These are phyloP conservation scores for Arrhopalites spinosus DNA, from an alignment of 2,888 invertebrate species.

Conservation along the genomic window DNA sequence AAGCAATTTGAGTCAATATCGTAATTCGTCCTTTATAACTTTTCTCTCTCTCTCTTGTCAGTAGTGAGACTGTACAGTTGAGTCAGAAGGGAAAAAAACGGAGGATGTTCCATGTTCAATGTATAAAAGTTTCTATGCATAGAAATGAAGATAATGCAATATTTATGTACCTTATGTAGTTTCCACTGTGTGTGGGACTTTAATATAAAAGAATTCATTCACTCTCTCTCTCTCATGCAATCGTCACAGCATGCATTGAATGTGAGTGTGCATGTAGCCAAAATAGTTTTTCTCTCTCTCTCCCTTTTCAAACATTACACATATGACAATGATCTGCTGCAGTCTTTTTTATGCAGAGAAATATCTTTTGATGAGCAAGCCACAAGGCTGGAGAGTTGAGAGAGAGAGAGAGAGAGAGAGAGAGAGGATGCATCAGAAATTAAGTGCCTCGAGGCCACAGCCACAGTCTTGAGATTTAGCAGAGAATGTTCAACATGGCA, in stretches of 20 bases:
- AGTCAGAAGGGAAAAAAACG: too few relatives aligned
- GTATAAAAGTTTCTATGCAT: too few relatives aligned
- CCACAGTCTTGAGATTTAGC: constrained; percentile 6
- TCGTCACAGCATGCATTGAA: background rate
- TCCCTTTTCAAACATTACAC: background rate
- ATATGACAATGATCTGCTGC: background rate
- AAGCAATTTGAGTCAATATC: background rate
- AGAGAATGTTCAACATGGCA: background rate
- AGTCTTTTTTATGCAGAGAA: background rate
- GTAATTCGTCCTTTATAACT: background rate
- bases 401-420: background rate
- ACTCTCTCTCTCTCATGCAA: background rate
- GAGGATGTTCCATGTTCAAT: too few relatives aligned
- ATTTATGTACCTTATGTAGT: too few relatives aligned
- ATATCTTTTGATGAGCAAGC: background rate
- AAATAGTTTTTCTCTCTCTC: background rate
- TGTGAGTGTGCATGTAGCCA: background rate
- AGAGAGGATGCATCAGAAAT: background rate
- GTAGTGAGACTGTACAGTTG: background rate
- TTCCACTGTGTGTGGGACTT: too few relatives aligned
- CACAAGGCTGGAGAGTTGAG: background rate
- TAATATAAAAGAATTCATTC: too few relatives aligned
- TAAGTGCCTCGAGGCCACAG: background rate
- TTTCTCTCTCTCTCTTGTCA: background rate
- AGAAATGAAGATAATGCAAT: too few relatives aligned